Base-by-base conservation (phyloP, 2,797 vertebrate genomes). In the Melanotaenia maccullochi region DNA sequence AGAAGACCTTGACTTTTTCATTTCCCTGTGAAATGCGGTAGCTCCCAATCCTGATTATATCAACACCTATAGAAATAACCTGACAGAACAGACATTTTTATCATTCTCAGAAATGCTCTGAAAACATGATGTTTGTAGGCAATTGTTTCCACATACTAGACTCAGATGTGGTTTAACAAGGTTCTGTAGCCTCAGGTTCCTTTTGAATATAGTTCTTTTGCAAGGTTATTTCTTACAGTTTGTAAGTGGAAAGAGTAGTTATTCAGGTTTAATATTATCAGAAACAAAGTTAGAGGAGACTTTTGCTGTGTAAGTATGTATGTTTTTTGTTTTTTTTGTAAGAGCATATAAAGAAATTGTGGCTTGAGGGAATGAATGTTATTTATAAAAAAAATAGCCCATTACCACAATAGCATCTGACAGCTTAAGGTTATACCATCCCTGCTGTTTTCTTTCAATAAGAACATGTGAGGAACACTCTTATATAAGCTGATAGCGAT, bases 11-110 rank as follows among this genome's bases (percentile, higher is more conserved):
- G 22, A 24, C 4, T 52, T 13, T 25, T 12, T 25, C 22, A 14
- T 60, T 55, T 71, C 11, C 33, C 28, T 61, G 38, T 64, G 32
- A 51, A 73, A 62, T 65, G 28, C 2, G 18, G 20, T 20, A 28
- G 51, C 60, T 20, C 9, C 16, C 52, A 51, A 52, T 42, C 24
- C 16, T 40, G 13, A 72, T 81, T 24, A 69, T 72, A 47, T 42
- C n/a, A 44, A 0, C 59, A 51, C 47, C 58, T 20, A 49, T 51
- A 60, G 59, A 49, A 74, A 42, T 32, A 16, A 20, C 18, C 74
- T 42, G 66, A 14, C 54, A 9, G 8, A n/a, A 47, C 5, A n/a
- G n/a, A n/a, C 8, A 8, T 20, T 44, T 44, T 8, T 5, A 20
- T 18, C 16, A 18, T 18, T 47, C 3, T n/a, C 44, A 44, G 42